Conservation (phyloP, 2,113 vertebrate genomes). For the Planiliza haematocheilus region DNA sequence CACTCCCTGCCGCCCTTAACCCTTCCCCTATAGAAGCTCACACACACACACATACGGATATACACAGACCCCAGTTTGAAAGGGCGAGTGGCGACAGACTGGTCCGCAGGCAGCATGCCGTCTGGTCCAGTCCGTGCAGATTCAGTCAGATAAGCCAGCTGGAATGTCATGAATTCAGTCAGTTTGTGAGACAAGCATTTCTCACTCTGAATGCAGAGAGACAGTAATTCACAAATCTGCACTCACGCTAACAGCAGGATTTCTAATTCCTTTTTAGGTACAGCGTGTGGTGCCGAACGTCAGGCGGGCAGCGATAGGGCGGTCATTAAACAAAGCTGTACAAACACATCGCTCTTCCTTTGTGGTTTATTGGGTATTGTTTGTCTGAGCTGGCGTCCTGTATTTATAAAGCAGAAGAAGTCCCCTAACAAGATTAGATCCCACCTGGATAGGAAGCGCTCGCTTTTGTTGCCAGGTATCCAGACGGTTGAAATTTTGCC, state of each 20-base stretch:
- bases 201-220: conserved; percentile 44
- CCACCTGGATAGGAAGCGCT: conserved; percentile 81
- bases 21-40: background rate
- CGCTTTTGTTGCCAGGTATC: conserved; percentile 73
- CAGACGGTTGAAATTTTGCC: conserved; percentile 60
- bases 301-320: conserved; percentile 53
- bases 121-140: conserved; percentile 68
- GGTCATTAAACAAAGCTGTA: conserved; percentile 76
- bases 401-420: conserved; percentile 80
- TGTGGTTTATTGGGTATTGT: conserved; percentile 82
- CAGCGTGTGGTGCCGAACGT: conserved; percentile 53
- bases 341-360: conserved; percentile 77
- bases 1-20: background rate
- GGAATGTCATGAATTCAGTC: conserved; percentile 77
- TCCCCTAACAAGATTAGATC: conserved; percentile 79
- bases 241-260: conserved; percentile 42
- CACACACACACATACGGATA: conserved; percentile 2
- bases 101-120: conserved; percentile 51
- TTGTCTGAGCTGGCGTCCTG: conserved; percentile 74
- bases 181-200: conserved; percentile 55
- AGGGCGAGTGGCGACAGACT: conserved; percentile 59
- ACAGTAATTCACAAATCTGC: conserved; percentile 50
- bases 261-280: conserved; percentile 57
- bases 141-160: conserved; percentile 74
- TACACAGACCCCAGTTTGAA: conserved; percentile 55